Evolutionary conservation across 2,888 invertebrate species (phyloP), one percentile per base, ranked within the genome.

Genomic region (Brachypalpus laphriformis): DNA sequence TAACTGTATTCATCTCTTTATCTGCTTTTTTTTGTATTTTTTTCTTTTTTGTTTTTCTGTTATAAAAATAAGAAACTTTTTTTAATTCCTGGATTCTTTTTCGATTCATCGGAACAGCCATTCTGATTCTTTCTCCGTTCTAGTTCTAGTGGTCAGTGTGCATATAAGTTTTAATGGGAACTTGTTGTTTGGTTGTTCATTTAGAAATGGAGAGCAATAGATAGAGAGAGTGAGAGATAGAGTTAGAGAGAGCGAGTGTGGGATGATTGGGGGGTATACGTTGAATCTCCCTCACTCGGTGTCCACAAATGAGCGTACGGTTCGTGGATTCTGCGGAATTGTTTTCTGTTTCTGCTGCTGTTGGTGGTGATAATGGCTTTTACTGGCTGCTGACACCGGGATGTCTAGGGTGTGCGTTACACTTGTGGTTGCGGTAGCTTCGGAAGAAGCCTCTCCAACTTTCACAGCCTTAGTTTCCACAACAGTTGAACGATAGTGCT

Each of bases 381-480:
- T 22, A 89, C 81, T 66, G 89, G 87, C 82, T 86, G 51, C 56
- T 63, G 86, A 63, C 63, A 82, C 72, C 42, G 76, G 72, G 61
- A 82, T 82, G 45, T 86, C 76, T 63, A 77, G 40, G 63, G 86
- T 86, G 82, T 86, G 86, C 63, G 86, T 82, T 66, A 82, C 68
- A 54, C 76, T 80, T 75, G 74, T 66, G 37, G 76, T 56, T 51
- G 87, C 57, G 49, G 56, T 49, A 25, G 71, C 25, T 80, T 76
- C 81, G 16, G 49, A 47, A 20, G 65, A 75, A 49, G 51, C 40
- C 4, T 59, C 57, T 57, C 45, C 75, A 28, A 47, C 20, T 71
- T 61, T 66, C 54, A 68, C 76, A 86, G 71, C 56, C 80, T 87
- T 89, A 4, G 89, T 90, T 51, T 90, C 90, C 45, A 61, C 66